These are phyloP conservation scores for Engraulis encrasicolus DNA, from an alignment of 2,113 vertebrate species.

Conservation along the genomic window DNA sequence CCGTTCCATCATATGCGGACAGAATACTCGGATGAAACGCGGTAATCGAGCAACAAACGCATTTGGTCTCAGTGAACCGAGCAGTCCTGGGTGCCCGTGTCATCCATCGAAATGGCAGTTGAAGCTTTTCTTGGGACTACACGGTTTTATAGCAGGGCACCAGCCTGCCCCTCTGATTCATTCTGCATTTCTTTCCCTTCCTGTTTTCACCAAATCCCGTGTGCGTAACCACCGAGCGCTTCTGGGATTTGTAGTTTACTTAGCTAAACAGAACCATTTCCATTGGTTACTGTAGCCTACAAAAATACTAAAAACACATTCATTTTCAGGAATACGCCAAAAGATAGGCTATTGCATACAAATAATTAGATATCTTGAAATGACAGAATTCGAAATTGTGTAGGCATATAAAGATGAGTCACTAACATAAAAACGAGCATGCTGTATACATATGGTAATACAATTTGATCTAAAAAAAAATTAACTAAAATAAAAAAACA, in stretches of 20 bases:
- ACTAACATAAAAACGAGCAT: too few relatives aligned
- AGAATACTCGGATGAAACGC: conserved; percentile 34
- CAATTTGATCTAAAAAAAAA: too few relatives aligned
- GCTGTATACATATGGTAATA: too few relatives aligned
- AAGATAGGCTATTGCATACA: too few relatives aligned
- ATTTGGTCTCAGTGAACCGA: conserved; percentile 23
- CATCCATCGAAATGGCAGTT: conserved; percentile 55
- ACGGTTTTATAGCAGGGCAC: background rate
- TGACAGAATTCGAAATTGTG: too few relatives aligned
- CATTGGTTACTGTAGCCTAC: too few relatives aligned
- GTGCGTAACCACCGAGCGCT: conserved; percentile 43
- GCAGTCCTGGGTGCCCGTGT: conserved; percentile 11
- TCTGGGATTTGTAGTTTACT: conserved; percentile 73
- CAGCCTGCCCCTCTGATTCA: conserved; percentile 34
- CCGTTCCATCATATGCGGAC: conserved; percentile 90
- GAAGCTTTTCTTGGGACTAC: background rate
- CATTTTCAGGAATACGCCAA: too few relatives aligned
- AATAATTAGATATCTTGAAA: too few relatives aligned
- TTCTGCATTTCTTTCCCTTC: conserved; percentile 60
- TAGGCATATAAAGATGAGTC: too few relatives aligned
- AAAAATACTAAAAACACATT: too few relatives aligned
- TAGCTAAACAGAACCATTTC: background rate
- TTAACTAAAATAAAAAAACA: too few relatives aligned
- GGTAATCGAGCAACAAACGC: conserved; percentile 31
- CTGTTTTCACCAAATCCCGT: conserved; percentile 65